Evolutionary conservation across 2,797 vertebrate genomes (phyloP), one percentile per base, ranked within the genome.

Genomic region (Rhabdomys pumilio): DNA sequence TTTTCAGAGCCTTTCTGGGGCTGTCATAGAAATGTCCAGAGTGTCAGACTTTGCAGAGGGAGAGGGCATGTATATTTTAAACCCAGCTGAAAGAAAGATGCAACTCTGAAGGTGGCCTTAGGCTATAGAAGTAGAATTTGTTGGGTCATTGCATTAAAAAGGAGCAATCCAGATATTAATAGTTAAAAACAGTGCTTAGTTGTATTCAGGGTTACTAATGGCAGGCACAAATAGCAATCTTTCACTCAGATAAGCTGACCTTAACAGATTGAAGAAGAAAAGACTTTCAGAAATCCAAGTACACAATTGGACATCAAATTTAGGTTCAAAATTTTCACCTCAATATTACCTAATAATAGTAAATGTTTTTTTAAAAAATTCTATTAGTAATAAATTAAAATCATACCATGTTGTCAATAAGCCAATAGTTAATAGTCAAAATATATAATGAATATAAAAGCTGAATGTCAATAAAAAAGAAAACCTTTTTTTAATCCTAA

Each of bases 281-380:
- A 85, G 47, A 61, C 31, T 59, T 92, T 73, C 65, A 86, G 55
- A 67, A 96, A 86, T 76, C 44, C 20, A 31, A 65, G n/a, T 34
- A 65, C 59, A 65, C 44, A 79, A 69, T 92, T 44, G 63, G n/a
- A 94, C 85, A 87, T 34, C 7, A 73, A 96, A 95, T 80, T 63
- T 95, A 57, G 72, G 67, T 91, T 93, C n/a, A 3, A 88, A 61
- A 13, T 94, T 97, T 76, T 92, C 77, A 75, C 15, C 69, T 20
- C 26, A 89, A n/a, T 77, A 77, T 87, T 89, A 79, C 65, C 73
- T 89, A 85, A 85, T 79, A 93, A 85, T 72, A 57, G 31, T 65
- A 72, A 95, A 92, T 20, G 50, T 50, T 50, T 1, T n/a, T n/a
- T 69, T 69, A 73, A 61, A 95, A 82, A 73, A 15, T 20, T 34